Conservation (phyloP, 2,888 invertebrate species). For the Eupithecia inturbata region DNA sequence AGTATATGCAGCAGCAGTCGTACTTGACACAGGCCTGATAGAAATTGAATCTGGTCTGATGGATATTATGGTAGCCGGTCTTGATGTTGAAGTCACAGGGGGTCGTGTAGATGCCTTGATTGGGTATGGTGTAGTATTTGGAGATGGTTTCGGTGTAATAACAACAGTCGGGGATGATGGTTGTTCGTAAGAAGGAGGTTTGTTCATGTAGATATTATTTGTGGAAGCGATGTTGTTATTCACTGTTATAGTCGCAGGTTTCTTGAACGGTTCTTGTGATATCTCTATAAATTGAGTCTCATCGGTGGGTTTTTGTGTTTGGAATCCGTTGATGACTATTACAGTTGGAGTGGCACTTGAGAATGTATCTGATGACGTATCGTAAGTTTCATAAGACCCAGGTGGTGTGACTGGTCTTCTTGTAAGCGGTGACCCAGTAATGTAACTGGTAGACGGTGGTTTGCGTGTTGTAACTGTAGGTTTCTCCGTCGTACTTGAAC, state of each 20-base stretch:
- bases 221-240: slow-evolving; percentile 86
- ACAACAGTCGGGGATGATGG: slow-evolving; percentile 86
- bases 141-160: slow-evolving; percentile 88
- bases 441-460: slow-evolving; percentile 78
- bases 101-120: slow-evolving; percentile 48
- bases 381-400: slow-evolving; percentile 59
- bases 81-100: slow-evolving; percentile 11
- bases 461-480: slow-evolving; percentile 66
- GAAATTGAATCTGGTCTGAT: slow-evolving; percentile 19
- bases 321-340: slow-evolving; percentile 70
- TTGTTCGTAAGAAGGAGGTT: slow-evolving; percentile 69
- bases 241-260: slow-evolving; percentile 83
- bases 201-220: slow-evolving; percentile 77
- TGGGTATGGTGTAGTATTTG: slow-evolving; percentile 70
- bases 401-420: slow-evolving; percentile 75
- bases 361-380: slow-evolving; percentile 68
- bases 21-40: slow-evolving; percentile 36
- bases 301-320: slow-evolving; percentile 62
- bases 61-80: slow-evolving; percentile 14
- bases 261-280: slow-evolving; percentile 81
- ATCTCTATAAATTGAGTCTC: slow-evolving; percentile 76
- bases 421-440: slow-evolving; percentile 76
- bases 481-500: slow-evolving; percentile 65
- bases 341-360: slow-evolving; percentile 80
- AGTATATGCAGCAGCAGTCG: slow-evolving; percentile 4